Percentiles rank a stretch among this genome's conserved stretches.
Evolutionary conservation across 1,140 invertebrate species (phyloP).

Genomic region (Bombus balteatus): DNA sequence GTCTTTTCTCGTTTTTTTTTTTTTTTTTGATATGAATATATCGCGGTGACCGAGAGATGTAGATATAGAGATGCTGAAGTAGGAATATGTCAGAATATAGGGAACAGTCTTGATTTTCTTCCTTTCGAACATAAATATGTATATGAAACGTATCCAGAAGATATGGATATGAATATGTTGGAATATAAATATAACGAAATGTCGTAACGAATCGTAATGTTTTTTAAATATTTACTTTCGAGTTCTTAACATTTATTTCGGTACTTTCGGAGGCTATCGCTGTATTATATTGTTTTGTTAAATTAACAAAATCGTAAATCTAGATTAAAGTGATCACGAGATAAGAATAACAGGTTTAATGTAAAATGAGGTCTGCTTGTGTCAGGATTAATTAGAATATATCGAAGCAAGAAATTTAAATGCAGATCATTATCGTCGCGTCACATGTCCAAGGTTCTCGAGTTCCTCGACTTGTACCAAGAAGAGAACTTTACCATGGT

Average conservation of each 20-base stretch:
- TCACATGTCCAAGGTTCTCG: background rate
- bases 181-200: no score
- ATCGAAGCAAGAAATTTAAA: slow-evolving; percentile 8
- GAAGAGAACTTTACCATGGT: background rate
- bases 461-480: background rate
- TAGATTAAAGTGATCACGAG: background rate
- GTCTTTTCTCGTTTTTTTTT: no score
- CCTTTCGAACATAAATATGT: no score
- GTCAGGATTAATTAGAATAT: slow-evolving; percentile 1
- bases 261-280: background rate
- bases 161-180: no score
- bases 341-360: background rate
- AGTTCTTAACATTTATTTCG: background rate
- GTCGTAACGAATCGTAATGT: background rate
- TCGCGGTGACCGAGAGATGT: no score
- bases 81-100: no score
- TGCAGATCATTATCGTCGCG: background rate
- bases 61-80: no score
- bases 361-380: no score
- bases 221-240: background rate
- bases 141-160: no score
- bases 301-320: background rate
- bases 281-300: background rate
- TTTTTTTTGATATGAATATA: no score
- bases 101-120: no score